Evolutionary conservation across 2,113 vertebrate species (phyloP), one percentile per base, ranked within the genome.

Genomic region (Malaclemys terrapin): DNA sequence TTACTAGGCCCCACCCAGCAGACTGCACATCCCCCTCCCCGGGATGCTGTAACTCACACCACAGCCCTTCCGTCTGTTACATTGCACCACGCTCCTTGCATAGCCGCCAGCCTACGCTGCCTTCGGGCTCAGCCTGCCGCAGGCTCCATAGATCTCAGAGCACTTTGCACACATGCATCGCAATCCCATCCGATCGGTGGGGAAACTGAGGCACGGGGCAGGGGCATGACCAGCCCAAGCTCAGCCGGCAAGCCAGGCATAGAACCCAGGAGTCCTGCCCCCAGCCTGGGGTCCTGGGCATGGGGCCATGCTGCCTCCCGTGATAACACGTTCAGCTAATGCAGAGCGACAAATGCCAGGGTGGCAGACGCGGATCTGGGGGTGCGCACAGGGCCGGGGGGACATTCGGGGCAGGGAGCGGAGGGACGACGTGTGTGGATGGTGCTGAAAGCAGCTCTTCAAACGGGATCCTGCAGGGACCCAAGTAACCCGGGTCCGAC

Each of bases 351-450:
- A 14, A 31, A 31, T 16, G 59, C 1, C 19, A 62, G 38, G 0
- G 0, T 29, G 2, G 25, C 57, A 59, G 25, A 12, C 57, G 29
- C 10, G 25, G 59, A 13, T 31, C 12, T 14, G 6, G 56, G 56
- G 24, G 13, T 31, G 29, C 12, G 6, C 59, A 14, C 59, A 62
- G 59, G 29, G 11, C 27, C 11, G 13, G 12, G 59, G 25, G 56
- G 25, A 57, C 56, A 57, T 24, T 22, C 54, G 7, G 53, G 53
- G 53, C 53, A 20, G 53, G 20, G 54, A 29, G 57, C 25, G 3
- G 10, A 29, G 57, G 57, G 25, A 59, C 10, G 4, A 57, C 10
- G 12, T 29, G 57, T 31, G 27, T 29, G 11, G 57, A 59, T 62
- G 59, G 29, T 14, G 29, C 59, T 62, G 59, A 31, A 62, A 31